Evolutionary conservation across 2,888 invertebrate species (phyloP).

Genomic region (Aplocera efformata): DNA sequence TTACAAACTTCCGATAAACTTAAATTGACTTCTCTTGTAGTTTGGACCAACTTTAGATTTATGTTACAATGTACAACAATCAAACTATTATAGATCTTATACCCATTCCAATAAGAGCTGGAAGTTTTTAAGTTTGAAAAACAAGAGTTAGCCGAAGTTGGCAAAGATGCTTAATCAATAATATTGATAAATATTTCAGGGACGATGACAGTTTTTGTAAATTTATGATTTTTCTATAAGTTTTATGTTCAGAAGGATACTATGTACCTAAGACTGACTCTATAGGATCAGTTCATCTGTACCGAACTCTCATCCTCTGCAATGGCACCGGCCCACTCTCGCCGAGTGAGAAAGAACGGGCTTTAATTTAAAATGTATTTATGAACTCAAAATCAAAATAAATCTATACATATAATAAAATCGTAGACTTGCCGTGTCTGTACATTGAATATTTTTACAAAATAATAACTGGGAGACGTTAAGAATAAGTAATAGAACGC

Average conservation of each 20-base stretch:
- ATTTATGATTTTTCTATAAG: neutral
- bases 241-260: too few relatives aligned
- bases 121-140: neutral
- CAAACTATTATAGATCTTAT: slow-evolving; percentile 1
- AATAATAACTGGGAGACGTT: too few relatives aligned
- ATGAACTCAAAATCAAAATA: too few relatives aligned
- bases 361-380: too few relatives aligned
- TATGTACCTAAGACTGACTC: too few relatives aligned
- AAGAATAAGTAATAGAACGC: neutral
- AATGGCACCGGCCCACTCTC: too few relatives aligned
- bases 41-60: slow-evolving; percentile 17
- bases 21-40: slow-evolving; percentile 52
- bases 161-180: slow-evolving; percentile 8
- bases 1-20: slow-evolving; percentile 45
- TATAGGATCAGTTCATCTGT: too few relatives aligned
- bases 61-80: neutral
- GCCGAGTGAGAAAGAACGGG: too few relatives aligned
- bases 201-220: slow-evolving; percentile 6
- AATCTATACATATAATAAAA: too few relatives aligned
- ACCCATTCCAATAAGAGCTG: neutral
- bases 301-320: too few relatives aligned
- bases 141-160: neutral
- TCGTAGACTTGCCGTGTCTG: too few relatives aligned
- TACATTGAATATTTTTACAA: too few relatives aligned
- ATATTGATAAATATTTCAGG: slow-evolving; percentile 9